These are phyloP conservation scores for Todus mexicanus DNA, from an alignment of 2,797 vertebrate species.

Conservation along the genomic window DNA sequence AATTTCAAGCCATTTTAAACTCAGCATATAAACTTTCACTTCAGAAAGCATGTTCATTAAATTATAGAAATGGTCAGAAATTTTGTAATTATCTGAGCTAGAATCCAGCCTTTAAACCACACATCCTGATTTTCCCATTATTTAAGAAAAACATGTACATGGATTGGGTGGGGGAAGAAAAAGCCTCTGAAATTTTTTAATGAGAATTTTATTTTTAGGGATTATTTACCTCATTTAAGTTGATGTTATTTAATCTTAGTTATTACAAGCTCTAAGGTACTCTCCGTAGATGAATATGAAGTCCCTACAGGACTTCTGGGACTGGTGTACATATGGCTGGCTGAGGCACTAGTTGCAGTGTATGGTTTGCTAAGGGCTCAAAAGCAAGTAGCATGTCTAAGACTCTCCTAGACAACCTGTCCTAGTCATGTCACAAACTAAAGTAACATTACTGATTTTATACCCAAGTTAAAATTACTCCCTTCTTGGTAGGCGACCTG, in stretches of 20 bases:
- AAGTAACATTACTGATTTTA: accelerated
- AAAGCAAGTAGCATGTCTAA: not conserved
- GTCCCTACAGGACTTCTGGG: not conserved
- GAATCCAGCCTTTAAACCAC: not conserved
- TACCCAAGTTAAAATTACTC: not conserved
- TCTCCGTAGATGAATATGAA: not conserved
- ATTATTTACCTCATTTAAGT: not conserved
- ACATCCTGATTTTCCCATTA: not conserved
- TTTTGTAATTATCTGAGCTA: not conserved
- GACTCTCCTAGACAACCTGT: not conserved
- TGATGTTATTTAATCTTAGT: not conserved
- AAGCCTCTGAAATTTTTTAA: not conserved
- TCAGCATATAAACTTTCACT: not conserved
- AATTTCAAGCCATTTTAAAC: constrained; percentile 54
- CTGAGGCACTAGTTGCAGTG: not conserved
- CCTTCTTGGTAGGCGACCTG: not conserved
- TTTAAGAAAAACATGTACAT: not conserved
- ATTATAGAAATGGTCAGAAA: not conserved
- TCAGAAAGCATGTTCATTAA: not conserved
- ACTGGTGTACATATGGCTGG: accelerated
- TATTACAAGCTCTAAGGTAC: not conserved
- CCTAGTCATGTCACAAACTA: not conserved
- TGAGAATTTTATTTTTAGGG: not conserved
- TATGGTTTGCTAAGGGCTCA: not conserved
- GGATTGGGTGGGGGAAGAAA: accelerated